Evolutionary conservation across 2,113 vertebrate genomes (phyloP).

Genomic region (Nymphicus hollandicus): DNA sequence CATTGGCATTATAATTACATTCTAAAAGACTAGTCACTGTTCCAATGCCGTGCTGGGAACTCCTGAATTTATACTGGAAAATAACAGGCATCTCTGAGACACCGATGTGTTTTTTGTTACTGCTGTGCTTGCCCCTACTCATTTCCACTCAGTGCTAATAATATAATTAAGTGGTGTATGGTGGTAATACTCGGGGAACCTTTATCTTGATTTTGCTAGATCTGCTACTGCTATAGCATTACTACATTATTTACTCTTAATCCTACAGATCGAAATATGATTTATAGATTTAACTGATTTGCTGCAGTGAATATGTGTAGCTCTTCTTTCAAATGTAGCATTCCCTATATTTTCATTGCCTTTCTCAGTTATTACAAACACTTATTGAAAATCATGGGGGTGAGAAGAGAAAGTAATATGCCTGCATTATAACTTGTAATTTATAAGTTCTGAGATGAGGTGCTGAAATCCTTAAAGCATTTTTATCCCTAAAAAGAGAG

Average conservation of each 20-base stretch:
- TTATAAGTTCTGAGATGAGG: neutral
- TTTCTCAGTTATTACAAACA: slow-evolving; percentile 19
- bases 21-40: neutral
- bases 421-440: neutral
- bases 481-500: neutral
- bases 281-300: neutral
- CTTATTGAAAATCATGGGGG: neutral
- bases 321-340: neutral
- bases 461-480: neutral
- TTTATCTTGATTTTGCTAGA: neutral
- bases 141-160: neutral
- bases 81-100: neutral
- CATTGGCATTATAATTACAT: neutral
- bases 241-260: neutral
- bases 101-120: neutral
- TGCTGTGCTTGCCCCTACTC: neutral
- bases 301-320: neutral
- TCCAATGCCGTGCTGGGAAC: neutral
- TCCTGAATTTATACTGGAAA: neutral
- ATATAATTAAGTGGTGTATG: neutral
- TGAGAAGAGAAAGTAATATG: neutral
- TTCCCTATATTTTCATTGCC: neutral
- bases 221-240: neutral
- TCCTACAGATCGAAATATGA: neutral
- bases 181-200: neutral